A percentile compares a stretch with the other conserved stretches of the same genome.
These are phyloP conservation scores for Enchytraeus crypticus DNA, from an alignment of 2,888 invertebrate genomes.

Conservation along the genomic window DNA sequence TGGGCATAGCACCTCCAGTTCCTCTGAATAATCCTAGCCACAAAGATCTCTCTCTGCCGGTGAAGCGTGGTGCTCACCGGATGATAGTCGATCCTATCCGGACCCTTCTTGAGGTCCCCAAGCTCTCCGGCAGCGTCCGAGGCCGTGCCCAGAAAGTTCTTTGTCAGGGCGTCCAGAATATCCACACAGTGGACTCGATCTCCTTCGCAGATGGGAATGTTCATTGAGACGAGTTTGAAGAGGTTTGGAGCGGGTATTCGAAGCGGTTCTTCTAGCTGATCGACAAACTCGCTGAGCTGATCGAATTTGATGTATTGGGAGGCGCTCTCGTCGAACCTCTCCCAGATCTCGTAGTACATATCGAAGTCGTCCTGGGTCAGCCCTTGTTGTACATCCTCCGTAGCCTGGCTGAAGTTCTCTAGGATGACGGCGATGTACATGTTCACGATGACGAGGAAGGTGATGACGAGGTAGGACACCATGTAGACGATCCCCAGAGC, in stretches of 20 bases:
- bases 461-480: conserved; percentile 91
- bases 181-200: conserved; percentile 98
- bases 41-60: conserved; percentile 92
- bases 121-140: conserved; percentile 55
- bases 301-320: conserved; percentile 93
- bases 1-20: conserved; percentile 16
- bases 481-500: conserved; percentile 89
- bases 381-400: no score
- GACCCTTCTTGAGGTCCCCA: conserved; percentile 26
- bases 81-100: conserved; percentile 75
- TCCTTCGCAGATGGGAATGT: conserved; percentile 91
- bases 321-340: conserved; percentile 93
- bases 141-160: conserved; percentile 95
- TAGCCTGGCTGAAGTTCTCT: conserved; percentile 96
- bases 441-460: conserved; percentile 93
- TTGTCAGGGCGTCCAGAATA: conserved; percentile 92
- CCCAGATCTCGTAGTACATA: no score
- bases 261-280: conserved; percentile 88
- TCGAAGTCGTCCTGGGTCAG: no score
- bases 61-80: conserved; percentile 87
- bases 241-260: conserved; percentile 91
- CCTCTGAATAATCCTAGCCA: conserved; percentile 86
- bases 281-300: conserved; percentile 82
- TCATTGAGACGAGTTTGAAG: conserved; percentile 95
- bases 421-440: conserved; percentile 97